Evolutionary conservation across 23 tunicate genomes (phyloP).

Genomic region (Halocynthia roretzi): DNA sequence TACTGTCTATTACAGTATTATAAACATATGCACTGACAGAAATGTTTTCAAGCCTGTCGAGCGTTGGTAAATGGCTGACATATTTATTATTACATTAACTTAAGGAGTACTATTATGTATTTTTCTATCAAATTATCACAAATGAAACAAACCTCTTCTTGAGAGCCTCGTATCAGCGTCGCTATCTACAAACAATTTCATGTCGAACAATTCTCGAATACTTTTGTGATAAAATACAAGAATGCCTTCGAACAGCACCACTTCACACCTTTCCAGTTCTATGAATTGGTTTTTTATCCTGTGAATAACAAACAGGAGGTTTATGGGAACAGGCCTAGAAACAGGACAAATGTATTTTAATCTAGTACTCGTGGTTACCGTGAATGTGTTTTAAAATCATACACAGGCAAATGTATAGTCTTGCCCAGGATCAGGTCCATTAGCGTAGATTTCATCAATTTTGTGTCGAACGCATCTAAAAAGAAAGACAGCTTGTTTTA

Average conservation of each 20-base stretch:
- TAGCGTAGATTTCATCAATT: constrained; percentile 56
- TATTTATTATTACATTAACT: too few species aligned
- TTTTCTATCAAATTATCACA: too few species aligned
- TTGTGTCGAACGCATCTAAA: constrained; percentile 90
- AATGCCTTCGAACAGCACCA: constrained; percentile 92
- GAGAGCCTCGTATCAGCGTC: constrained; percentile 97
- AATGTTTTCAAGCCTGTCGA: not conserved
- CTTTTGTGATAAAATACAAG: constrained; percentile 91
- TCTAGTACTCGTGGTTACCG: constrained; percentile 19
- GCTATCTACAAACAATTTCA: constrained; percentile 98
- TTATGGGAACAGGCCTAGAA: too few species aligned
- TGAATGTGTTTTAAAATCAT: constrained; percentile 83
- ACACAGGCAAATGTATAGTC: constrained; percentile 62
- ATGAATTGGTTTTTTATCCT: constrained; percentile 48
- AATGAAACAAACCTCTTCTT: constrained; percentile 43
- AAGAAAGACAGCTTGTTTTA: not conserved
- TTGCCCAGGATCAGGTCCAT: constrained; percentile 55
- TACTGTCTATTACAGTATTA: too few species aligned
- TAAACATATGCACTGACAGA: too few species aligned
- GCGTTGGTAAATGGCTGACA: not conserved
- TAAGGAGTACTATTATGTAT: too few species aligned
- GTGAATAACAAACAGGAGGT: not conserved
- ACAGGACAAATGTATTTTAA: too few species aligned
- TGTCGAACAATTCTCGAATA: constrained; percentile 90
- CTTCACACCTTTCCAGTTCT: constrained; percentile 67